phyloP scores from a whole-genome alignment of 1,140 invertebrate genomes.

The Drosophila sulfurigaster region DNA sequence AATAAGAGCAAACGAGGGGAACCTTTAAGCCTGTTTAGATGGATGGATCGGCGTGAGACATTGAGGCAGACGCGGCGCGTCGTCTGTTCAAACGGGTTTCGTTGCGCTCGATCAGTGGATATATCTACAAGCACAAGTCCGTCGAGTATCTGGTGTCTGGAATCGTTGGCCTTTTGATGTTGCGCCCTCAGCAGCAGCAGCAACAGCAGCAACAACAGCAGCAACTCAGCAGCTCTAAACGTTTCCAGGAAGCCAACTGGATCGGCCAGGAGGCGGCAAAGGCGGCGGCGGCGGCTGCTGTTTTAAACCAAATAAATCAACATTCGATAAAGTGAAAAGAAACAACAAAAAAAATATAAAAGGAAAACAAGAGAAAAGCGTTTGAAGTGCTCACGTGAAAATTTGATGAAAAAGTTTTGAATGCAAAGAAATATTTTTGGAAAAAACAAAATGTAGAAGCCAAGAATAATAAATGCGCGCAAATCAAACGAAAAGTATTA shows the following conservation, averaged over 20 bases:
- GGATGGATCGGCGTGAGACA: constrained; percentile 71
- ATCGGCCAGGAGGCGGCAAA: constrained; percentile 41
- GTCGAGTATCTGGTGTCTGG: constrained; percentile 30
- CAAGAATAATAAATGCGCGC: constrained; percentile 53
- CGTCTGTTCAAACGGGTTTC: constrained; percentile 69
- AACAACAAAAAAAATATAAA: constrained; percentile 18
- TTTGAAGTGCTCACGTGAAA: constrained; percentile 73
- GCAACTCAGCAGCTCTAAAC: constrained; percentile 41
- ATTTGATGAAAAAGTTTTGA: constrained; percentile 33
- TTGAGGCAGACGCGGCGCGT: constrained; percentile 49
- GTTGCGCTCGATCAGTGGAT: constrained; percentile 54
- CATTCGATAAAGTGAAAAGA: constrained; percentile 46
- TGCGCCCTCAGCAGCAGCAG: constrained; percentile 45
- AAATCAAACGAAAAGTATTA: constrained; percentile 80
- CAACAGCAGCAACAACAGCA: background rate
- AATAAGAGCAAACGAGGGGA: constrained; percentile 24
- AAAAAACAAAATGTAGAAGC: constrained; percentile 54
- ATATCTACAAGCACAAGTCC: background rate
- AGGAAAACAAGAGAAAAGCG: constrained; percentile 28
- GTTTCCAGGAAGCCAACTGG: constrained; percentile 63
- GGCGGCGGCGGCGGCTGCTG: constrained; percentile 20
- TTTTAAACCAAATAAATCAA: constrained; percentile 64
- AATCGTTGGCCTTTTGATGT: constrained; percentile 71
- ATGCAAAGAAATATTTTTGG: constrained; percentile 20
- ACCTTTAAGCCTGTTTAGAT: constrained; percentile 71